Evolutionary conservation across 2,888 invertebrate species (phyloP), one percentile per base, ranked within the genome.

Genomic region (Acanthococcus lagerstroemiae): DNA sequence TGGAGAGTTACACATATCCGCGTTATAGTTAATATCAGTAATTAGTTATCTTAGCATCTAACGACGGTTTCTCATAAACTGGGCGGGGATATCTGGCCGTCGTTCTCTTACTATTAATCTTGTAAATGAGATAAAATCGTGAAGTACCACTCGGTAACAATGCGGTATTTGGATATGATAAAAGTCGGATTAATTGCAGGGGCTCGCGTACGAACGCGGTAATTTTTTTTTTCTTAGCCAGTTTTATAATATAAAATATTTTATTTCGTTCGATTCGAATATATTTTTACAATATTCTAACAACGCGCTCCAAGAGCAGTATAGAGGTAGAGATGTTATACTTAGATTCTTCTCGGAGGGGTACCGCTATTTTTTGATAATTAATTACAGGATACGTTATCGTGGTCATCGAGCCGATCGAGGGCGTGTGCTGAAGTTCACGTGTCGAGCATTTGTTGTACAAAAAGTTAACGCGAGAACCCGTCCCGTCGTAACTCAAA

Each of bases 121-220:
- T 63, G 50, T 27, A 63, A 63, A 63, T 52, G 52, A 63, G 63
- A 63, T 63, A 63, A 63, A 63, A 63, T 63, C 63, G 63, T 63
- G 48, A 50, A 46, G 61, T 61, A 61, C 61, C 26, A 22, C 25
- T 21, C 19, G 61, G 54, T 52, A 52, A 63, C 54, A 63, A 50
- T 63, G 52, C 37, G 60, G 26, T 63, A 37, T 63, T 54, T 52
- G 63, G 63, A 52, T 63, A 54, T 63, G 63, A 63, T 63, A 52
- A 60, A 63, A 63, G 37, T 63, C 37, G 52, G 37, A 63, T 63
- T 63, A 63, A 63, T 63, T 63, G 63, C 25, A 63, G 63, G 63
- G 52, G 63, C 50, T 52, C 19, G 50, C 27, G 46, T 26, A 46
- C 58, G 27, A 25, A 26, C 9, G 58, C 46, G 45, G 27, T n/a